Evolutionary conservation across 2,113 vertebrate species (phyloP), one percentile per base, ranked within the genome.

Genomic region (Lathamus discolor): DNA sequence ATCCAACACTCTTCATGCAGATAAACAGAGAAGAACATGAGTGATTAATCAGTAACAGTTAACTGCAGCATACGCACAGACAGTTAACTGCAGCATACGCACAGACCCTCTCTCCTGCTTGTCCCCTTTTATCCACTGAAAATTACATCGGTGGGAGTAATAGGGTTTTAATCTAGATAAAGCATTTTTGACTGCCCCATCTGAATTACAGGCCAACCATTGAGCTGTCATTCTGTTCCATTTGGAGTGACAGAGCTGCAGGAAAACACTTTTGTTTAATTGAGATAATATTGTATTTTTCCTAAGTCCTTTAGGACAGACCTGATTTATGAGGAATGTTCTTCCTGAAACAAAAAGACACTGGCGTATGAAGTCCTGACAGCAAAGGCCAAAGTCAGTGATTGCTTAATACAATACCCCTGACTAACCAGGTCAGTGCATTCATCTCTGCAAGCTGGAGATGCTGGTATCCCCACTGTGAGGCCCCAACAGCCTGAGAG

Each of bases 241-340:
- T 57, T 70, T 62, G 67, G 15, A 83, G 35, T 83, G 88, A 86
- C 6, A 75, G 79, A 94, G 49, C 76, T 90, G 51, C 80, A 80
- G 67, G 83, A 91, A 87, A 66, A 9, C 27, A n/a, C 80, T 85
- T 95, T 79, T 85, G 59, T 92, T 92, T 89, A 94, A 90, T 85
- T 92, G 89, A 93, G 80, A 94, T 95, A 95, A 94, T 84, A 92
- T 24, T 97, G 87, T 96, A 5, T 74, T 86, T 83, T 83, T 27
- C 51, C n/a, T 9, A 11, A 49, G 48, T 68, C 61, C 78, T 92
- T 76, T 24, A 83, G 55, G 49, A 69, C 18, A 83, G 33, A 91
- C 33, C 33, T 70, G 81, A 79, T 61, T n/a, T 43, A 54, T 51
- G 86, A 89, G 44, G 27, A 25, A 19, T 44, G 35, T 39, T 88